Evolutionary conservation across 2,113 vertebrate genomes (phyloP).

Genomic region (Maccullochella peelii): DNA sequence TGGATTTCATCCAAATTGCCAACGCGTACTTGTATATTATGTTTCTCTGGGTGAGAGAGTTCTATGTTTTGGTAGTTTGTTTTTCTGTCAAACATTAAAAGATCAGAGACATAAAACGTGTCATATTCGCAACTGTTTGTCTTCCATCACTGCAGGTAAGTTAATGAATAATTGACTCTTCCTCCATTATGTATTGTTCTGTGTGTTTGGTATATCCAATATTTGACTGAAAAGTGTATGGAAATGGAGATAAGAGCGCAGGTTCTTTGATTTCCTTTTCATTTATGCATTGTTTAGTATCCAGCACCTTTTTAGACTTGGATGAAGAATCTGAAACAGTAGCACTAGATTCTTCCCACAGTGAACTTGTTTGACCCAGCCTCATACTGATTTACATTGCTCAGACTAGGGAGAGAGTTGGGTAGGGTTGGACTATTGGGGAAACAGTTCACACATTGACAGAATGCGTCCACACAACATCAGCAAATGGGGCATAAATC

Average conservation of each 20-base stretch:
- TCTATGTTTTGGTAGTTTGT: no score
- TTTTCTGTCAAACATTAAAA: background rate
- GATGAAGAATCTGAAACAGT: background rate
- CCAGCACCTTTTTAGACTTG: background rate
- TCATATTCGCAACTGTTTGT: background rate
- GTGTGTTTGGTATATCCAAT: background rate
- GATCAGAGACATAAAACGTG: no score
- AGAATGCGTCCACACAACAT: constrained; percentile 25
- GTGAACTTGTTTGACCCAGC: constrained; percentile 5
- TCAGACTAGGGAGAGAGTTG: background rate
- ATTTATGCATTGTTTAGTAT: background rate
- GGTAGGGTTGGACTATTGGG: background rate
- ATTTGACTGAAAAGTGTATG: background rate
- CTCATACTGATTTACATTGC: constrained; percentile 13
- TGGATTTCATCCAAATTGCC: background rate
- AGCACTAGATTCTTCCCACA: background rate
- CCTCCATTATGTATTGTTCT: background rate
- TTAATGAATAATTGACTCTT: background rate
- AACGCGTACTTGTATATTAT: background rate
- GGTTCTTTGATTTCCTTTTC: background rate
- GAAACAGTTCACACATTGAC: constrained; percentile 34
- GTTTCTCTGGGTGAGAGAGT: background rate
- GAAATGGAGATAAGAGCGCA: background rate
- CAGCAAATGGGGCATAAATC: constrained; percentile 37
- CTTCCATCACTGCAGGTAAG: background rate